Evolutionary conservation across 2,888 invertebrate species (phyloP), one percentile per base, ranked within the genome.

Genomic region (Caprella mutica): DNA sequence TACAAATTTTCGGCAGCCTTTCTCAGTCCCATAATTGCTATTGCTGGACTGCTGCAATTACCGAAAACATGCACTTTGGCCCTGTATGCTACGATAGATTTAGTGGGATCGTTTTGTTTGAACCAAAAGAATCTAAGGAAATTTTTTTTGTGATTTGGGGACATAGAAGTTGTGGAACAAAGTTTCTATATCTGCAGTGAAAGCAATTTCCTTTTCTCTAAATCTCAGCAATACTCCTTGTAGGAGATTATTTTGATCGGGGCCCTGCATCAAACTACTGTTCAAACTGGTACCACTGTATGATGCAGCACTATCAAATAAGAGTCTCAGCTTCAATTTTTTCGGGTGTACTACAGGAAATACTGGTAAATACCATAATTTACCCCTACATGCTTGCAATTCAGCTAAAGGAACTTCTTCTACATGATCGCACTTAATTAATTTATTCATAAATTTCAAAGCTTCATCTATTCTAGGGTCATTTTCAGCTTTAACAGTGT

Each of bases 231-330:
- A 29, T 5, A 48, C 50, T 19, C 27, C 50, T 8, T 24, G 29
- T n/a, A 48, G 27, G 17, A n/a, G 24, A 21, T 48, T 48, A 21
- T 48, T 48, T 26, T 26, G 50, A 21, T 48, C 50, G 2, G 50
- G 50, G 27, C 50, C 50, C 33, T 19, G 50, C 27, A 48, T 19
- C 19, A 48, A 21, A 3, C 14, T 14, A 4, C n/a, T 12, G n/a
- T 48, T 48, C 17, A 48, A 30, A 9, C 50, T 48, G 2, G n/a
- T n/a, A 4, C 50, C 50, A 4, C 21, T 12, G 14, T 27, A 48
- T 9, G 14, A 19, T 24, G 50, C 50, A 14, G 50, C 29, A 21
- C 50, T 48, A 9, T 48, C 50, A 19, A 27, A 48, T 5, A 48
- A 24, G 4, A 48, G 29, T 6, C 50, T 2, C 5, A 48, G 27